These are phyloP conservation scores for Cardiocondyla obscurior DNA, from an alignment of 1,140 invertebrate genomes.

Conservation along the genomic window DNA sequence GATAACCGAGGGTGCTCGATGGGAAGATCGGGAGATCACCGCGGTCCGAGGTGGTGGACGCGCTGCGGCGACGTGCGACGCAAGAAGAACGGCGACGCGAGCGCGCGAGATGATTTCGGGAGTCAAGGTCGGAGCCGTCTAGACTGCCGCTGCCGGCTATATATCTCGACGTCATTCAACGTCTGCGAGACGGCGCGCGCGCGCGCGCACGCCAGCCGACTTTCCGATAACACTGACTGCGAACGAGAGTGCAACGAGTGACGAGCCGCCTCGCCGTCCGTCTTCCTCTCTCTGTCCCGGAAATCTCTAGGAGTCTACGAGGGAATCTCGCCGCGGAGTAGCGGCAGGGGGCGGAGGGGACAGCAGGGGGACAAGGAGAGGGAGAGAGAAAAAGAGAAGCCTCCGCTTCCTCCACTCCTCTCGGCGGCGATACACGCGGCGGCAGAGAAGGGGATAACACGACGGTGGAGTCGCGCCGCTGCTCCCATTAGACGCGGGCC, in stretches of 20 bases:
- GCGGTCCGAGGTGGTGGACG: neutral
- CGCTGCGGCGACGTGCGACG: neutral
- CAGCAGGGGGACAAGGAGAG: constrained; percentile 15
- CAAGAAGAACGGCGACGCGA: constrained; percentile 2
- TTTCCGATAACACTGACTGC: constrained; percentile 40
- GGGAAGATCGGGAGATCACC: neutral
- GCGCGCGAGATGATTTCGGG: constrained; percentile 55
- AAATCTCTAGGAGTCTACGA: constrained; percentile 50
- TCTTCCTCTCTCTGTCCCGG: constrained; percentile 23
- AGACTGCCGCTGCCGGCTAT: constrained; percentile 39
- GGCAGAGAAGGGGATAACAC: constrained; percentile 36
- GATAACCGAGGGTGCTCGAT: neutral
- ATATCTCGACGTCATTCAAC: constrained; percentile 51
- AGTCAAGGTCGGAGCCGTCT: constrained; percentile 69
- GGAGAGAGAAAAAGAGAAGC: neutral
- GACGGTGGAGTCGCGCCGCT: constrained; percentile 29
- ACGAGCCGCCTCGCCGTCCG: neutral
- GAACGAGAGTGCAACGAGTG: neutral
- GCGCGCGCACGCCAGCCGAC: constrained; percentile 26
- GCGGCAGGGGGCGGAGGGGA: constrained; percentile 17
- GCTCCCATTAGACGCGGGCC: constrained; percentile 41
- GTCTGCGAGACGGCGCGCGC: constrained; percentile 55
- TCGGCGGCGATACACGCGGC: constrained; percentile 6
- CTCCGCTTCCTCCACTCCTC: constrained; percentile 14
- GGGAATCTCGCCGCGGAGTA: neutral